Percentiles rank a stretch among this genome's conserved stretches.
phyloP scores from a whole-genome alignment of 2,888 invertebrate species.

The Vesta saturnalis region DNA sequence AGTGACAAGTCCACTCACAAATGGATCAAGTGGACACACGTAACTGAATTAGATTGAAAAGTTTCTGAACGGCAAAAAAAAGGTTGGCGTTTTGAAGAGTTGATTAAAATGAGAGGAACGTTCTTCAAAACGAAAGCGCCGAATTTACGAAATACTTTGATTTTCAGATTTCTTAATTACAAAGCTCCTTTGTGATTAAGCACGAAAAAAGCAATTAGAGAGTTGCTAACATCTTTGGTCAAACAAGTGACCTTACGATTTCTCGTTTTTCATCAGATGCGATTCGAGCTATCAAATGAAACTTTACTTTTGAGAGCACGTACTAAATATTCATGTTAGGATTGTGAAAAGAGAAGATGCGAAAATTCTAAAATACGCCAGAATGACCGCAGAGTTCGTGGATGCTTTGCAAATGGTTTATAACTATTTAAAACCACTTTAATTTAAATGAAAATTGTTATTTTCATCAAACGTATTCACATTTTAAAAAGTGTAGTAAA shows the following conservation, averaged over 20 bases:
- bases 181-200: not conserved
- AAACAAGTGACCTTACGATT: conserved; percentile 37
- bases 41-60: conserved; percentile 24
- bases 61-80: conserved; percentile 22
- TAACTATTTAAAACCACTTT: conserved; percentile 28
- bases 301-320: conserved; percentile 44
- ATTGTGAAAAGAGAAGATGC: conserved; percentile 17
- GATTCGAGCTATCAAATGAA: conserved; percentile 43
- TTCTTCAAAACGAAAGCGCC: too few relatives aligned
- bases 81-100: conserved; percentile 30
- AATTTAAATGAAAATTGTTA: not conserved
- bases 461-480: too few relatives aligned
- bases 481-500: too few relatives aligned
- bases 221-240: conserved; percentile 33
- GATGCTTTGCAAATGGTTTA: conserved; percentile 36
- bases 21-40: conserved; percentile 13
- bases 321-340: conserved; percentile 44
- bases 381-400: conserved; percentile 37
- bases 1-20: conserved; percentile 6
- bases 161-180: conserved; percentile 11
- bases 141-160: conserved; percentile 13
- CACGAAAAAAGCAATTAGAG: conserved; percentile 27
- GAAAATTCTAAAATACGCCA: conserved; percentile 27
- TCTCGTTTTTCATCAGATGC: conserved; percentile 38
- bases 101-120: conserved; percentile 19